Evolutionary conservation across 2,888 invertebrate species (phyloP).

Genomic region (Drosophila fulvimacula): DNA sequence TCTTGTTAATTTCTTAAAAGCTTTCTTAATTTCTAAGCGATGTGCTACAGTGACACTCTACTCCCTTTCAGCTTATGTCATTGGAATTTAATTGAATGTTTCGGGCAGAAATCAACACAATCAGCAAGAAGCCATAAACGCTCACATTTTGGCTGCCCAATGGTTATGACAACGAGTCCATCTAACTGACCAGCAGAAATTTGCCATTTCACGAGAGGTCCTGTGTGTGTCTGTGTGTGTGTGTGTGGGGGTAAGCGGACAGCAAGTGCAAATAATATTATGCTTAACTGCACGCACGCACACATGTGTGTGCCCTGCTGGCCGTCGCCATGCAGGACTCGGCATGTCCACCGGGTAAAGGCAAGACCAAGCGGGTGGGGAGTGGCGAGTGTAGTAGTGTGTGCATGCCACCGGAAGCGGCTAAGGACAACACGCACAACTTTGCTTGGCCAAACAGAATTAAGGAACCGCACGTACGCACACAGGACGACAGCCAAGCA

Average conservation of each 20-base stretch:
- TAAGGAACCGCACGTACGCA: constrained; percentile 73
- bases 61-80: constrained; percentile 32
- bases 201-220: constrained; percentile 24
- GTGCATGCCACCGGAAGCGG: constrained; percentile 48
- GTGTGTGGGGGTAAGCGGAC: constrained; percentile 47
- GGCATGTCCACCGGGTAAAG: constrained; percentile 10
- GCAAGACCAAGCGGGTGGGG: background rate
- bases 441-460: constrained; percentile 67
- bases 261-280: constrained; percentile 79
- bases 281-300: constrained; percentile 70
- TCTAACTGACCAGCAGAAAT: constrained; percentile 51
- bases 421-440: constrained; percentile 66
- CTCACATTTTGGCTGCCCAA: constrained; percentile 66
- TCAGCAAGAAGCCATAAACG: constrained; percentile 55
- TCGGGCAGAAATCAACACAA: constrained; percentile 7
- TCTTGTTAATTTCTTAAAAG: background rate
- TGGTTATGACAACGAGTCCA: constrained; percentile 66
- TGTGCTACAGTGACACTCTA: too few relatives aligned
- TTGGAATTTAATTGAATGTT: constrained; percentile 41
- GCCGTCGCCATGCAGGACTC: background rate
- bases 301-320: constrained; percentile 28
- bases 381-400: background rate
- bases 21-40: too few relatives aligned
- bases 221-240: constrained; percentile 16
- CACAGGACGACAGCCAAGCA: constrained; percentile 23